phyloP scores from a whole-genome alignment of 2,797 vertebrate species.

The Falco naumanni region DNA sequence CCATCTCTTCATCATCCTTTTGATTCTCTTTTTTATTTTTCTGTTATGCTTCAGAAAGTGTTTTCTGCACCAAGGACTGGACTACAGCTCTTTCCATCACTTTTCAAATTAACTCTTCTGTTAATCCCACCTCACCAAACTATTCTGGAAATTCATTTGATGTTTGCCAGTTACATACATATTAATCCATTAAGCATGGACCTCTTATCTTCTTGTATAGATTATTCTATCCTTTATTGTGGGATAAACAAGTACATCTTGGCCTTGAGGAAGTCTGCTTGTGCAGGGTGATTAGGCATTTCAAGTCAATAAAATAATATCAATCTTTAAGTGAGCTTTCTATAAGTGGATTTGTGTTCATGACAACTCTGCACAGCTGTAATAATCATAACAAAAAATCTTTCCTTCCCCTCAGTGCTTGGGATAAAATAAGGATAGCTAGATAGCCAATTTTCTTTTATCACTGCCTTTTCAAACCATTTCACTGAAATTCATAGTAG shows the following conservation, averaged over 20 bases:
- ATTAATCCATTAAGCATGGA: neutral
- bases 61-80: neutral
- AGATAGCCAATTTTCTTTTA: neutral
- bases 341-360: neutral
- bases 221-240: neutral
- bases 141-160: neutral
- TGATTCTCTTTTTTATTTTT: neutral
- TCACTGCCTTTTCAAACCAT: neutral
- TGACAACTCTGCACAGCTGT: neutral
- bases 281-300: neutral
- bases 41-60: neutral
- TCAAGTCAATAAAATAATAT: neutral
- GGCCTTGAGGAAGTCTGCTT: neutral
- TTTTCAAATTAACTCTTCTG: neutral
- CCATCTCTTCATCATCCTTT: neutral
- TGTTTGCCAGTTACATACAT: neutral
- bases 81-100: neutral
- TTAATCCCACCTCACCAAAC: neutral
- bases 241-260: neutral
- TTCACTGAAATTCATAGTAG: neutral
- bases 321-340: neutral
- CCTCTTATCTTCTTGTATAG: neutral
- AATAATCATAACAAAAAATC: neutral
- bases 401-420: neutral
- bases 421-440: neutral